phyloP scores from a whole-genome alignment of 2,888 invertebrate species.

The Drosophila neotestacea region DNA sequence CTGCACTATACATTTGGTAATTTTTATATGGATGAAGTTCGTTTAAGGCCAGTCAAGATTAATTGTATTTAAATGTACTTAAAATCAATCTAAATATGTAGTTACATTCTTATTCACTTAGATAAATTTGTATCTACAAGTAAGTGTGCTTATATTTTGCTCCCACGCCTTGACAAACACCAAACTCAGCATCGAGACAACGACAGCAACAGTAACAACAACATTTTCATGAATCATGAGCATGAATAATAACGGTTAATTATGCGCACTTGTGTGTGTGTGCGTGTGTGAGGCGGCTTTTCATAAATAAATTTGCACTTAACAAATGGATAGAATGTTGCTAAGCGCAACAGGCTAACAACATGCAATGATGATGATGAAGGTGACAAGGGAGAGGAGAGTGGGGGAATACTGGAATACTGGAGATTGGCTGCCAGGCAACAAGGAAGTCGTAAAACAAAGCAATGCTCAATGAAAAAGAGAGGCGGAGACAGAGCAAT shows the following conservation, averaged over 20 bases:
- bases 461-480: constrained; percentile 66
- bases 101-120: neutral
- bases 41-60: neutral
- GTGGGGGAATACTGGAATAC: neutral
- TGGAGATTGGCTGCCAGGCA: constrained; percentile 47
- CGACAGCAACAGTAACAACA: constrained; percentile 19
- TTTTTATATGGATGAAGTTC: neutral
- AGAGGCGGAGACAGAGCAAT: constrained; percentile 44
- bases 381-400: neutral
- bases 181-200: constrained; percentile 30
- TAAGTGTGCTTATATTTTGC: constrained; percentile 9
- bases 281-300: constrained; percentile 35
- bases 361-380: constrained; percentile 36
- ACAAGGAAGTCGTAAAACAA: constrained; percentile 78
- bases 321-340: constrained; percentile 74
- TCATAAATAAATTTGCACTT: constrained; percentile 78
- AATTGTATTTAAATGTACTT: neutral
- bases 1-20: neutral
- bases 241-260: constrained; percentile 76
- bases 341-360: constrained; percentile 75
- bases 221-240: constrained; percentile 64
- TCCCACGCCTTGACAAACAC: constrained; percentile 61
- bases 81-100: neutral
- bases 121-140: constrained; percentile 8
- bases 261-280: constrained; percentile 45